A percentile compares a stretch with the other conserved stretches of the same genome.
Evolutionary conservation across 1,140 invertebrate genomes (phyloP).

Genomic region (Euwallacea similis): DNA sequence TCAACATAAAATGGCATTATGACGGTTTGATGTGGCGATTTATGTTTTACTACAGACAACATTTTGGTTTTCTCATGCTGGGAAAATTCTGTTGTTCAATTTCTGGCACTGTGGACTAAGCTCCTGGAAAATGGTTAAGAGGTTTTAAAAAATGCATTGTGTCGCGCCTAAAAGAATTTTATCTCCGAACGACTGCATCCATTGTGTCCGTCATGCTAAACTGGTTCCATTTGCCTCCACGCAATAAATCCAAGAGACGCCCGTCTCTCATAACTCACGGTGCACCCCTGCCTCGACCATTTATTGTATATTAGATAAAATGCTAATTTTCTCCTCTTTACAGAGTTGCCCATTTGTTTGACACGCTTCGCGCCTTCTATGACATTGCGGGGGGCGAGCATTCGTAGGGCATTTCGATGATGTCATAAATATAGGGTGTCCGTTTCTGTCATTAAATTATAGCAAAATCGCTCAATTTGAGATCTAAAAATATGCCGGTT

Average conservation of each 20-base stretch:
- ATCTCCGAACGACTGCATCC: slow-evolving; percentile 56
- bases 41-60: no score
- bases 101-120: not conserved
- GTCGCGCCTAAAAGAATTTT: slow-evolving; percentile 6
- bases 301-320: slow-evolving; percentile 47
- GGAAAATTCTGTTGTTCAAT: no score
- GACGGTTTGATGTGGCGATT: no score
- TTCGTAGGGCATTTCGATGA: no score
- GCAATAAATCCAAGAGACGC: slow-evolving; percentile 36
- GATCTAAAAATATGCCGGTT: no score
- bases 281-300: slow-evolving; percentile 24
- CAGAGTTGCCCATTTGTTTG: slow-evolving; percentile 37
- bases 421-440: no score
- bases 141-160: slow-evolving; percentile 13
- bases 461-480: no score
- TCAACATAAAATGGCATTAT: no score
- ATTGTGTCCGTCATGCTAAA: slow-evolving; percentile 46
- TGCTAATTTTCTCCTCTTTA: slow-evolving; percentile 41
- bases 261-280: slow-evolving; percentile 19
- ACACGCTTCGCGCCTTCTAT: not conserved
- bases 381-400: slow-evolving; percentile 1
- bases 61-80: no score
- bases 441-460: no score
- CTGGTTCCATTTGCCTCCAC: slow-evolving; percentile 42
- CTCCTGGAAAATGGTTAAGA: slow-evolving; percentile 10